Percentiles rank a stretch among this genome's conserved stretches.
Conservation (phyloP, 2,113 vertebrate genomes). For the Rhinoderma darwinii region DNA sequence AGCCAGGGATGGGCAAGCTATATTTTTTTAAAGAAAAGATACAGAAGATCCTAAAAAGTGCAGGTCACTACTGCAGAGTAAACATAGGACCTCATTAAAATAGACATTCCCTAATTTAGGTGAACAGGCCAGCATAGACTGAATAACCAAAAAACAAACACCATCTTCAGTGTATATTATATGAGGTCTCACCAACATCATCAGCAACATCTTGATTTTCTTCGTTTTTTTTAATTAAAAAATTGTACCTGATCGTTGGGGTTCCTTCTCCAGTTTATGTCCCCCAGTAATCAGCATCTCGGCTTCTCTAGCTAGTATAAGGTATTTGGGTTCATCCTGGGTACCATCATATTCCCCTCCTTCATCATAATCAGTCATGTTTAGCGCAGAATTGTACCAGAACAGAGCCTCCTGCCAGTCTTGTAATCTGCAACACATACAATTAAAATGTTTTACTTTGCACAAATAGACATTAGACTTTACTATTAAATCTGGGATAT, state of each 20-base stretch:
- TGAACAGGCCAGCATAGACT: too few species aligned
- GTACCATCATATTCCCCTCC: slow-evolving; percentile 93
- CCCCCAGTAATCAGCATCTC: slow-evolving; percentile 87
- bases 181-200: not conserved
- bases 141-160: too few species aligned
- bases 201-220: not conserved
- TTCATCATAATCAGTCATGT: slow-evolving; percentile 90
- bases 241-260: slow-evolving; percentile 85
- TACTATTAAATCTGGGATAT: not conserved
- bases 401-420: slow-evolving; percentile 86
- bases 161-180: too few species aligned
- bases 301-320: slow-evolving; percentile 88
- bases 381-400: slow-evolving; percentile 86
- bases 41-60: too few species aligned
- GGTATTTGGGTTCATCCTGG: slow-evolving; percentile 87
- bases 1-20: too few species aligned
- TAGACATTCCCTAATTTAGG: too few species aligned
- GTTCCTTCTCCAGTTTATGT: slow-evolving; percentile 76
- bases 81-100: too few species aligned
- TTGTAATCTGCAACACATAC: slow-evolving; percentile 71
- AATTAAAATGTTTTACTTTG: too few species aligned
- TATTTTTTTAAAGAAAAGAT: too few species aligned
- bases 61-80: too few species aligned
- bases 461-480: not conserved
- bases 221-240: not conserved